Conservation (phyloP, 37 sponge, comb jelly and placozoan genomes). For the Eunapius fragilis region DNA sequence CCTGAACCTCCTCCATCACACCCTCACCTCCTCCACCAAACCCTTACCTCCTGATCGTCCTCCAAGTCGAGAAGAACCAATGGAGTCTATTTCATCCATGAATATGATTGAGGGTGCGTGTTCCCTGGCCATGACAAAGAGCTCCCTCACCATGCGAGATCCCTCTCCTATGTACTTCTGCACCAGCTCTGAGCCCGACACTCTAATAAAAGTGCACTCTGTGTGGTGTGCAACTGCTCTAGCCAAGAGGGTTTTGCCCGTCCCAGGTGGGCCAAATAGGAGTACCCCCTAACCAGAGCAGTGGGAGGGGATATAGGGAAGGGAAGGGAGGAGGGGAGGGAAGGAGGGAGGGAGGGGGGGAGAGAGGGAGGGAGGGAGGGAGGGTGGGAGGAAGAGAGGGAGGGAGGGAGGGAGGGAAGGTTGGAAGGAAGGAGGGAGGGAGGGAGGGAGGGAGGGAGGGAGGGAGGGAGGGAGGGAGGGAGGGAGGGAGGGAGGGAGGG, state of each 20-base stretch:
- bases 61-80: conserved; percentile 94
- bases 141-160: conserved; percentile 81
- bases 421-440: too few species aligned
- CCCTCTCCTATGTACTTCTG: conserved; percentile 99
- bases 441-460: too few species aligned
- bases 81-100: conserved; percentile 99
- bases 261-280: conserved; percentile 95
- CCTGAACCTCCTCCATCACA: neutral
- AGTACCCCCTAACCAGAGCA: conserved; percentile 93
- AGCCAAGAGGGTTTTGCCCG: conserved; percentile 97
- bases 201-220: conserved; percentile 97
- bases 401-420: too few species aligned
- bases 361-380: neutral
- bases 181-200: conserved; percentile 97
- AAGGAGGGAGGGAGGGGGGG: neutral
- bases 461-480: too few species aligned
- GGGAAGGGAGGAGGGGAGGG: neutral
- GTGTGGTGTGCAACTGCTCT: conserved; percentile 99
- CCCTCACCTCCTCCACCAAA: neutral
- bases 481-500: too few species aligned
- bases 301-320: too few species aligned
- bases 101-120: conserved; percentile 99
- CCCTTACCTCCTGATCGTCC: conserved; percentile 87
- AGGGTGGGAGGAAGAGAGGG: neutral
- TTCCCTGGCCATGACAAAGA: conserved; percentile 90